A percentile compares a stretch with the other conserved stretches of the same genome.
Conservation (phyloP, 2,797 vertebrate species). For the Acanthurus leucopareius region DNA sequence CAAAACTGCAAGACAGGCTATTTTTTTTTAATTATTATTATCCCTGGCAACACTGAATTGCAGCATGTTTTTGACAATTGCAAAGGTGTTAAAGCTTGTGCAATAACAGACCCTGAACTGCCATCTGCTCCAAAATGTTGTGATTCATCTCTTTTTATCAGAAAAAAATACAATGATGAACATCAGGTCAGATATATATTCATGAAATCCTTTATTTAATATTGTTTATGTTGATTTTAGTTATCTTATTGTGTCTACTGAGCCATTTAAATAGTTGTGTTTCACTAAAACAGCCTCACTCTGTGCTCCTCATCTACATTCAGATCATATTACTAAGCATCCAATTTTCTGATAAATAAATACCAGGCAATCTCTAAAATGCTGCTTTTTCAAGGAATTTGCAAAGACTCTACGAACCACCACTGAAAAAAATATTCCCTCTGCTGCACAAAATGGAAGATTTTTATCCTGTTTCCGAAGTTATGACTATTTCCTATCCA, state of each 20-base stretch:
- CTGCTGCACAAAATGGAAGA: neutral
- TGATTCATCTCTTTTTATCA: neutral
- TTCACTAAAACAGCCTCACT: neutral
- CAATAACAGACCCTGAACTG: neutral
- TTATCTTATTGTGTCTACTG: neutral
- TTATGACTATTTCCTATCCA: neutral
- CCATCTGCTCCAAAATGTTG: neutral
- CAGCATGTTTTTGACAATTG: conserved; percentile 5
- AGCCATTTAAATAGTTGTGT: neutral
- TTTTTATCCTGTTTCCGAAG: neutral
- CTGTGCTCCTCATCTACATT: neutral
- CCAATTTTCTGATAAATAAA: neutral
- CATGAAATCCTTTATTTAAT: no score
- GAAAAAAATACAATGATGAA: neutral
- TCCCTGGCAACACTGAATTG: neutral
- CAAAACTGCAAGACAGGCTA: neutral
- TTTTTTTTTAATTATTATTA: conserved; percentile 2
- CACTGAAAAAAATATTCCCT: neutral
- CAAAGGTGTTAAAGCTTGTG: neutral
- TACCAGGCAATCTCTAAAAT: neutral
- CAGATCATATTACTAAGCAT: neutral
- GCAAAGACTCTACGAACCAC: neutral
- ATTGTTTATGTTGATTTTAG: no score
- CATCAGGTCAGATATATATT: neutral
- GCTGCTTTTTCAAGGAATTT: conserved; percentile 1